Conservation (phyloP, 2,888 invertebrate species). For the Rotaria magnacalcarata region DNA sequence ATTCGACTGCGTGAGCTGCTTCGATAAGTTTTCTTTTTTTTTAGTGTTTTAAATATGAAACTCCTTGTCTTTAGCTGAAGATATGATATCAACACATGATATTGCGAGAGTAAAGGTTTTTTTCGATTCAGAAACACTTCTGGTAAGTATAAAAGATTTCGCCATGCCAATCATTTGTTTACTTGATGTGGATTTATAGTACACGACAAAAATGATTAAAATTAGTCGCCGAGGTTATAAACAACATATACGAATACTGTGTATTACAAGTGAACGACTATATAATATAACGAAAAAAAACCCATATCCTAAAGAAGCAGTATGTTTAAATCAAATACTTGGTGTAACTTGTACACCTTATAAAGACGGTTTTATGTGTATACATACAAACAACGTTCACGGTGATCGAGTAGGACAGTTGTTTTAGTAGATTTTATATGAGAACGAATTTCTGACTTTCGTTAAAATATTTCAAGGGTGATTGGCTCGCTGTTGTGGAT, state of each 20-base stretch:
- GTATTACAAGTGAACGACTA: background rate
- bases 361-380: conserved; percentile 26
- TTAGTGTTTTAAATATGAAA: background rate
- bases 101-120: background rate
- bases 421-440: too few species aligned
- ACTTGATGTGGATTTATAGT: background rate
- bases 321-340: background rate
- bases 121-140: background rate
- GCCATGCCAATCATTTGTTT: background rate
- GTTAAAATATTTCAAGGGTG: background rate
- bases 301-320: background rate
- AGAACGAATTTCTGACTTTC: too few species aligned
- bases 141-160: background rate
- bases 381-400: background rate
- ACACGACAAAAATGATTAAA: background rate
- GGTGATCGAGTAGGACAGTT: conserved; percentile 1
- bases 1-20: background rate
- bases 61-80: background rate
- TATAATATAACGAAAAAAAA: background rate
- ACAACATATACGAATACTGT: background rate
- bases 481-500: background rate
- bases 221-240: background rate
- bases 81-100: background rate
- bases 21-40: too few species aligned
- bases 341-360: conserved; percentile 9